Evolutionary conservation across 2,797 vertebrate species (phyloP).

Genomic region (Labeo calbasu): DNA sequence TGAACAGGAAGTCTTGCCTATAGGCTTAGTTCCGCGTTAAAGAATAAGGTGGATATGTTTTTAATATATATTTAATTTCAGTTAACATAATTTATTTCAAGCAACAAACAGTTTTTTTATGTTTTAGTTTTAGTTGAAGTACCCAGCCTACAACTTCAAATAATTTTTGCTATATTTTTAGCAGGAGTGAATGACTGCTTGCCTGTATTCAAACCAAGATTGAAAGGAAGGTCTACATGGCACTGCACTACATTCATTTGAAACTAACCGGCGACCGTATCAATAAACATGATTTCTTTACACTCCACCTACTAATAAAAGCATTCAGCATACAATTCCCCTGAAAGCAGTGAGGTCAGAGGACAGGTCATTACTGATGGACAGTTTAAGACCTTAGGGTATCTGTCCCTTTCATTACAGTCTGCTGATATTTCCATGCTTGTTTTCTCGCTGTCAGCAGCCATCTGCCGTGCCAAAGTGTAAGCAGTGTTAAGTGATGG

Average conservation of each 20-base stretch:
- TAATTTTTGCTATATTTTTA: background rate
- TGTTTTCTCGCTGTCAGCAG: conserved; percentile 38
- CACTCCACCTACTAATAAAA: background rate
- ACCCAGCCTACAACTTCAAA: background rate
- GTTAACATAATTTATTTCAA: background rate
- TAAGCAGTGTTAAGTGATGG: conserved; percentile 53
- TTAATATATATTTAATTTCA: background rate
- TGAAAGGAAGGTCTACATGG: background rate
- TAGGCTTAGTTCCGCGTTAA: too few relatives aligned
- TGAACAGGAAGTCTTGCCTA: too few relatives aligned
- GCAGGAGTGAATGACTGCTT: background rate
- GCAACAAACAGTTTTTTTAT: background rate
- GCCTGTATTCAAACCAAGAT: background rate
- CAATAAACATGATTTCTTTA: background rate
- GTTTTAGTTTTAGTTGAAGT: background rate
- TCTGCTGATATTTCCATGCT: conserved; percentile 36
- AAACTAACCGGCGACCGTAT: background rate
- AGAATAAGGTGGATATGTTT: too few relatives aligned
- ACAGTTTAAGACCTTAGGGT: conserved; percentile 1
- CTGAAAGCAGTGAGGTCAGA: background rate
- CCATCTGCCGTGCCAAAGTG: conserved; percentile 47
- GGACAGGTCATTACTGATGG: conserved; percentile 15
- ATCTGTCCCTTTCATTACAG: conserved; percentile 9
- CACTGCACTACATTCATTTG: background rate
- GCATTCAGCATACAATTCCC: background rate